phyloP scores from a whole-genome alignment of 2,888 invertebrate species.

The Exephanes ischioxanthus region DNA sequence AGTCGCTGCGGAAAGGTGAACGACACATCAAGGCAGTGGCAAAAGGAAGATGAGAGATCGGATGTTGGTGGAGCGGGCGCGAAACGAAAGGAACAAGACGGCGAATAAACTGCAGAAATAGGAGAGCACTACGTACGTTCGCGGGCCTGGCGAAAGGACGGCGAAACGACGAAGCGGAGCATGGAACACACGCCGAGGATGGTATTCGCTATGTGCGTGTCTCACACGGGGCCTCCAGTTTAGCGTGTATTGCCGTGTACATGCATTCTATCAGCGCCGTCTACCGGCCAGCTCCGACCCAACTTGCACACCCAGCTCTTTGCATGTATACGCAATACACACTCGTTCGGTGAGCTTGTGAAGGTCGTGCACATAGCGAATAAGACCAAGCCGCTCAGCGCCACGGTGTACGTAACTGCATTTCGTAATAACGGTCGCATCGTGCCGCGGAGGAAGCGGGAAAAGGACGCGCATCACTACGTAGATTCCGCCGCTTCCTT shows the following conservation, averaged over 20 bases:
- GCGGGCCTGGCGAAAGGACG: conserved; percentile 4
- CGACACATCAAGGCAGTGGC: background rate
- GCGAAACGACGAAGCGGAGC: background rate
- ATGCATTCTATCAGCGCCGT: no score
- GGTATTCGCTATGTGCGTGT: background rate
- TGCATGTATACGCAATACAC: no score
- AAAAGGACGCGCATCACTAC: conserved; percentile 13
- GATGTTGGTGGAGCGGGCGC: background rate
- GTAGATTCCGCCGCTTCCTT: background rate
- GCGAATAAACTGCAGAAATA: conserved; percentile 7
- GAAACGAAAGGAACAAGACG: conserved; percentile 3
- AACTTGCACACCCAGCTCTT: no score
- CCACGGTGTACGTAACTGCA: conserved; percentile 59
- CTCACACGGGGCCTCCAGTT: no score
- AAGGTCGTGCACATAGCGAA: no score
- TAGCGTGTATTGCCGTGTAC: no score
- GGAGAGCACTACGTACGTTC: background rate
- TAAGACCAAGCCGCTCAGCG: conserved; percentile 50
- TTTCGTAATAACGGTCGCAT: conserved; percentile 63
- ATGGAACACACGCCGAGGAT: conserved; percentile 17
- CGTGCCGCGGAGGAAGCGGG: conserved; percentile 46
- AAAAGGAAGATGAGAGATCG: background rate
- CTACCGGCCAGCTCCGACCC: no score
- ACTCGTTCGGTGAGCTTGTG: no score
- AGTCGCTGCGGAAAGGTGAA: conserved; percentile 1